Percentiles rank a stretch among this genome's conserved stretches.
Conservation (phyloP, 1,140 invertebrate species). For the Plodia interpunctella region DNA sequence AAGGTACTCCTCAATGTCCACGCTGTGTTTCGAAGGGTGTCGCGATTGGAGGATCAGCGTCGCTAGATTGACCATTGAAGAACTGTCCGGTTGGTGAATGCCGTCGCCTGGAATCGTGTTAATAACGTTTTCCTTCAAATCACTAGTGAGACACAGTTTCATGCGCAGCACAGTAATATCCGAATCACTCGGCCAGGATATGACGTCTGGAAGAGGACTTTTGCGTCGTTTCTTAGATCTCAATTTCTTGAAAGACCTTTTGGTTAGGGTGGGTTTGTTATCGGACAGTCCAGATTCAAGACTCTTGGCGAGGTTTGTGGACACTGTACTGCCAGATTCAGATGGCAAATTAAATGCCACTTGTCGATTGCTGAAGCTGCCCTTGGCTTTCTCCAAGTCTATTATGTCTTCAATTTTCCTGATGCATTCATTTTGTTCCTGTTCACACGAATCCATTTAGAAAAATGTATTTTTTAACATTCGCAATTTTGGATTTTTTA, state of each 20-base stretch:
- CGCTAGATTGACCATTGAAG: slow-evolving; percentile 65
- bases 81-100: slow-evolving; percentile 52
- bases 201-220: slow-evolving; percentile 36
- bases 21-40: slow-evolving; percentile 49
- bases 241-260: slow-evolving; percentile 42
- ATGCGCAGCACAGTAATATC: slow-evolving; percentile 66
- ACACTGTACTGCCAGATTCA: slow-evolving; percentile 33
- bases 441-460: slow-evolving; percentile 38
- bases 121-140: slow-evolving; percentile 36
- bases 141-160: slow-evolving; percentile 41
- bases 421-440: slow-evolving; percentile 35
- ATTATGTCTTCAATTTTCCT: slow-evolving; percentile 69
- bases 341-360: slow-evolving; percentile 53
- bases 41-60: slow-evolving; percentile 55
- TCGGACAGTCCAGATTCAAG: slow-evolving; percentile 47
- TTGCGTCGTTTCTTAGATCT: slow-evolving; percentile 40
- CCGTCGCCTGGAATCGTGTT: slow-evolving; percentile 52
- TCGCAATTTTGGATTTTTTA: slow-evolving; percentile 41
- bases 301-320: slow-evolving; percentile 42
- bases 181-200: slow-evolving; percentile 68
- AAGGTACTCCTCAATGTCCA: slow-evolving; percentile 51
- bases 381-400: slow-evolving; percentile 63
- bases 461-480: slow-evolving; percentile 29
- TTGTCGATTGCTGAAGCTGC: slow-evolving; percentile 50
- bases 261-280: slow-evolving; percentile 28